Evolutionary conservation across 2,888 invertebrate species (phyloP).

Genomic region (Rhimphoctona megacephalus): DNA sequence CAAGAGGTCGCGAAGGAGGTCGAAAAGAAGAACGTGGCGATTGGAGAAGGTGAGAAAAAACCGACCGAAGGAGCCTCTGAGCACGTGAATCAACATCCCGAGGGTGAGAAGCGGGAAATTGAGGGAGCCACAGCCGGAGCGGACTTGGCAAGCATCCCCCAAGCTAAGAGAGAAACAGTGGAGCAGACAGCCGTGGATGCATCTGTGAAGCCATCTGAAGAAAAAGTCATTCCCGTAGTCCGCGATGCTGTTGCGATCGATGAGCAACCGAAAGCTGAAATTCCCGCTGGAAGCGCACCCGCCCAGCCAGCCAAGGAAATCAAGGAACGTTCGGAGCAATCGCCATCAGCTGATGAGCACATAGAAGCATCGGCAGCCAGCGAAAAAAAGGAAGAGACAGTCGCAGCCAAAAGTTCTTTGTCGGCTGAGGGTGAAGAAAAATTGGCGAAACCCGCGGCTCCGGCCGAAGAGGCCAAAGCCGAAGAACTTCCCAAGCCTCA

Average conservation of each 20-base stretch:
- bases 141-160: neutral
- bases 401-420: constrained; percentile 49
- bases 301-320: constrained; percentile 54
- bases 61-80: constrained; percentile 14
- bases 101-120: constrained; percentile 33
- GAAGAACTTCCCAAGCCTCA: constrained; percentile 80
- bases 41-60: constrained; percentile 21
- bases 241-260: neutral
- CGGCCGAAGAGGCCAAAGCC: constrained; percentile 82
- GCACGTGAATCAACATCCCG: neutral
- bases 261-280: constrained; percentile 1
- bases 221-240: constrained; percentile 2
- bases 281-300: neutral
- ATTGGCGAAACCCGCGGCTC: constrained; percentile 47
- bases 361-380: neutral
- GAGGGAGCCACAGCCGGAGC: constrained; percentile 11
- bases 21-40: constrained; percentile 45
- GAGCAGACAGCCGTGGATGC: constrained; percentile 7
- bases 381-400: constrained; percentile 36
- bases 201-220: neutral
- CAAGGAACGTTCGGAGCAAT: constrained; percentile 51
- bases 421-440: constrained; percentile 68
- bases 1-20: constrained; percentile 64
- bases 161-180: constrained; percentile 43
- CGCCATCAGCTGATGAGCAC: constrained; percentile 42